A percentile compares a stretch with the other conserved stretches of the same genome.
Conservation (phyloP, 2,113 vertebrate genomes). For the Leuciscus idus region DNA sequence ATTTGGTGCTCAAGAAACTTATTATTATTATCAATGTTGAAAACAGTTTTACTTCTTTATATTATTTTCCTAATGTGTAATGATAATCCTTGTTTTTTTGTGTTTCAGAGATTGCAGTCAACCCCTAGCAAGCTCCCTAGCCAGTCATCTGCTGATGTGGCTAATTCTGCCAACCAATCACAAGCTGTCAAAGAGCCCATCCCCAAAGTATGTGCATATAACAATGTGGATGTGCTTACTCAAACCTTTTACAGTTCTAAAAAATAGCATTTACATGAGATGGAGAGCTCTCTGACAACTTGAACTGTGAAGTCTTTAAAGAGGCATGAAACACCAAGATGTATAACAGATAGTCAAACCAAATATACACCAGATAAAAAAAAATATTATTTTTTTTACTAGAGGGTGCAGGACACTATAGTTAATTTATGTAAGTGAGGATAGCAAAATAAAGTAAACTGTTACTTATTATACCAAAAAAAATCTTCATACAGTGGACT, state of each 20-base stretch:
- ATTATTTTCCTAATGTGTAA: background rate
- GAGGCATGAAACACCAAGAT: background rate
- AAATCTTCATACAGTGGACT: no score
- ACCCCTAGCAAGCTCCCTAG: conserved; percentile 78
- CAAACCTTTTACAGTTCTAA: background rate
- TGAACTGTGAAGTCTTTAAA: background rate
- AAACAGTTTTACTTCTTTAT: background rate
- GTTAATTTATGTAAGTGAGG: no score
- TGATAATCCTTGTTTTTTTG: background rate
- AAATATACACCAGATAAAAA: no score
- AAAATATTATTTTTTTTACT: no score
- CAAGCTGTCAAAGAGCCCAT: conserved; percentile 71
- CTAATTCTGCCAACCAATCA: conserved; percentile 70
- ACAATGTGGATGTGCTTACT: background rate
- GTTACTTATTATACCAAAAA: no score
- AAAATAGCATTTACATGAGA: background rate
- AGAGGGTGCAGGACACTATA: no score
- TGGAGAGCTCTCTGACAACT: background rate
- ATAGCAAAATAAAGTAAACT: no score
- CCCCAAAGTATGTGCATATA: conserved; percentile 76
- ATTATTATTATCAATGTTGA: background rate
- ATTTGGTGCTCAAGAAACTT: background rate
- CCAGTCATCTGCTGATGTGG: conserved; percentile 61
- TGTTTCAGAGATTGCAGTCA: conserved; percentile 80
- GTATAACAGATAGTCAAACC: background rate